Base-by-base conservation (phyloP, 2,113 vertebrate species). In the Cottus gobio region DNA sequence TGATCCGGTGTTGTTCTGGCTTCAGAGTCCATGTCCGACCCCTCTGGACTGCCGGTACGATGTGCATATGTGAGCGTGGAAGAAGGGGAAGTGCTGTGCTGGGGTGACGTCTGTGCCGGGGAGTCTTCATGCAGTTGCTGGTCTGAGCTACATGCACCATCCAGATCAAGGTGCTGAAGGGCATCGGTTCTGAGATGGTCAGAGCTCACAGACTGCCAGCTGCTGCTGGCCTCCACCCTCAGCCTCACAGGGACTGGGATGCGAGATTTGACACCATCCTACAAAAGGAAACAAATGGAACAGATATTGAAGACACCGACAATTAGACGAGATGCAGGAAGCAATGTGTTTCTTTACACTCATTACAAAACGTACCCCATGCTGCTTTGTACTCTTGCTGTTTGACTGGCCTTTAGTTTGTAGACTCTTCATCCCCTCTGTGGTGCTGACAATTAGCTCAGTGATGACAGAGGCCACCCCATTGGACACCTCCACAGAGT, bases 191-290 rank as follows among this genome's bases (percentile, higher is more conserved):
- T 89, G 28, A 74, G 72, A 6, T 84, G 82, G 7, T 91, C 84
- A 5, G 80, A 62, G 67, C 52, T 75, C 24, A 42, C 52, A 57
- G 78, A 64, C 44, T 5, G 67, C 57, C 10, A 79, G 66, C 63
- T 36, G 5, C 77, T 90, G 84, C 84, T 79, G 4, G 83, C 2
- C 0, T 92, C 80, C 11, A 69, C 87, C 54, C 82, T 88, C 11
- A 86, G 65, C 50, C 92, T 96, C 11, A 96, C n/a, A 7, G 87
- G 95, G 83, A 99, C 63, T 0, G 97, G 97, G 56, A 99, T 88
- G 39, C 95, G 95, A 6, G 97, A 99, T 85, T 87, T 97, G 82
- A 87, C 91, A 46, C 57, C 83, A 8, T 85, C 80, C 97, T 98
- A 73, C 20, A 93, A 26, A 26, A 63, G 15, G 18, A 4, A 2